Conservation (phyloP, 2,113 vertebrate genomes). For the Echinops telfairi region DNA sequence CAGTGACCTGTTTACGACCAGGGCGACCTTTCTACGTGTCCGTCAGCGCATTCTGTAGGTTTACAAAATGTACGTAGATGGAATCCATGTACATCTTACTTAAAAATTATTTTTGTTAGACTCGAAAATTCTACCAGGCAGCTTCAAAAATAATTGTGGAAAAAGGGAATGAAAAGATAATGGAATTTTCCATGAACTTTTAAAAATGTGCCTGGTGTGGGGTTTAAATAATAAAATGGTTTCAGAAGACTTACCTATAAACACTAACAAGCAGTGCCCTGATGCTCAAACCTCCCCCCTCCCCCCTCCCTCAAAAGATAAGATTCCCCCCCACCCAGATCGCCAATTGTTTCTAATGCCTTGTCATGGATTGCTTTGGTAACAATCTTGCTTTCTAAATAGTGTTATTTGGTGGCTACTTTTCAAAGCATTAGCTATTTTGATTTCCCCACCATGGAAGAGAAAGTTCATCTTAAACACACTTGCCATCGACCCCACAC, state of each 20-base stretch:
- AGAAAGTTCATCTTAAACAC: background rate
- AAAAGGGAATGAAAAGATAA: too few relatives aligned
- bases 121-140: too few relatives aligned
- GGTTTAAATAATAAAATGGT: conserved; percentile 27
- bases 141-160: too few relatives aligned
- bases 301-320: background rate
- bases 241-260: background rate
- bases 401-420: background rate
- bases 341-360: background rate
- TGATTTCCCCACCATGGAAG: background rate
- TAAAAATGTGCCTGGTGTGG: background rate
- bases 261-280: background rate
- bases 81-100: conserved; percentile 16
- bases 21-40: background rate
- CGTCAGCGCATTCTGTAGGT: background rate
- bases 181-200: too few relatives aligned
- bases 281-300: background rate
- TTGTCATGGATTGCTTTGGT: background rate
- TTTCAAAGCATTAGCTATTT: background rate
- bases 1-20: background rate
- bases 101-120: background rate
- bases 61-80: background rate
- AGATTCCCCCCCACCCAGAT: background rate
- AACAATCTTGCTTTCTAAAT: background rate
- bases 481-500: background rate